Conservation (phyloP, 2,888 invertebrate species). For the Anoncus sp. region DNA sequence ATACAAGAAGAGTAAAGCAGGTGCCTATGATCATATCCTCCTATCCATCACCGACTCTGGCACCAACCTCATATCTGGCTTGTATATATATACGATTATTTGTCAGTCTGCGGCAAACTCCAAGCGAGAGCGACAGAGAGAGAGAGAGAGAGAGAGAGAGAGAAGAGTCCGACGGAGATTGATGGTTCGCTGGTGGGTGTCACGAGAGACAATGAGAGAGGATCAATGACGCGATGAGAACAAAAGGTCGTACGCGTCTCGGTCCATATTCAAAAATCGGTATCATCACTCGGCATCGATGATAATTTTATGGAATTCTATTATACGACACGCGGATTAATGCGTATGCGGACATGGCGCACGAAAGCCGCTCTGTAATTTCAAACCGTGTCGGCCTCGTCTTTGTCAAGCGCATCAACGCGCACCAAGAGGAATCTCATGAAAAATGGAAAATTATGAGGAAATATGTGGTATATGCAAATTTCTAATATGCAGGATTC, state of each 20-base stretch:
- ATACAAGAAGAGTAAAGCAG: slow-evolving; percentile 6
- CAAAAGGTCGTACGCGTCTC: slow-evolving; percentile 47
- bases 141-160: slow-evolving; percentile 45
- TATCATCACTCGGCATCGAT: slow-evolving; percentile 7
- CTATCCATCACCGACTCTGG: not conserved
- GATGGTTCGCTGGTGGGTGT: not conserved
- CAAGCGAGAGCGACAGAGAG: slow-evolving; percentile 9
- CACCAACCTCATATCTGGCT: not conserved
- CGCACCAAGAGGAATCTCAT: not conserved
- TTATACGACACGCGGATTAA: slow-evolving; percentile 30
- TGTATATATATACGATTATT: slow-evolving; percentile 22
- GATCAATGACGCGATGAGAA: slow-evolving; percentile 50
- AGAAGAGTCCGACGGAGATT: no score
- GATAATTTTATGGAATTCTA: slow-evolving; percentile 41
- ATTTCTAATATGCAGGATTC: no score
- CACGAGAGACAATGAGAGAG: slow-evolving; percentile 54
- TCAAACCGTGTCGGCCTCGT: not conserved
- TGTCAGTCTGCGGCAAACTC: not conserved
- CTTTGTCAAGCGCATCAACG: not conserved
- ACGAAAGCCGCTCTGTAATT: slow-evolving; percentile 32
- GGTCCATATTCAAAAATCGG: slow-evolving; percentile 23
- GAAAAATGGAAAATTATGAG: no score
- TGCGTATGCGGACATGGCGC: slow-evolving; percentile 14
- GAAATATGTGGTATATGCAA: no score
- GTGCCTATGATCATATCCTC: slow-evolving; percentile 24